Evolutionary conservation across 1,140 invertebrate genomes (phyloP).

Genomic region (Zaprionus africanus): DNA sequence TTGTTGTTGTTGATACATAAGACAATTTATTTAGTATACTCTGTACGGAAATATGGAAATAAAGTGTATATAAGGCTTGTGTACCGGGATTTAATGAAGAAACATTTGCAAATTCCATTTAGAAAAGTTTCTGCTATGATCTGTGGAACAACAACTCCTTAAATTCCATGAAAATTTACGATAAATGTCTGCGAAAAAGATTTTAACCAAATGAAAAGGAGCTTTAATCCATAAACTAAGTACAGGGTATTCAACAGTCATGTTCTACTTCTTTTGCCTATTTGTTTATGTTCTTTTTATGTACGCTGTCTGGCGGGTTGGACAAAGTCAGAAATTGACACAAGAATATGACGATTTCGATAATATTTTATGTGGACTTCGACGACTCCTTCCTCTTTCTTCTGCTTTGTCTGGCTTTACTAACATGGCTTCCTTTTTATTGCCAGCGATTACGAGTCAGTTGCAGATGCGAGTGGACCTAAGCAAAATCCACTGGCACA

Average conservation of each 20-base stretch:
- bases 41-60: background rate
- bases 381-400: conserved; percentile 25
- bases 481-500: conserved; percentile 54
- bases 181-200: too few species aligned
- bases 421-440: conserved; percentile 56
- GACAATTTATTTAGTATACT: conserved; percentile 69
- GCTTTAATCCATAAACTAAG: background rate
- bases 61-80: background rate
- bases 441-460: conserved; percentile 67
- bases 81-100: background rate
- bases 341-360: conserved; percentile 61
- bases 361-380: conserved; percentile 73
- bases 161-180: too few species aligned
- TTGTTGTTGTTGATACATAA: conserved; percentile 42
- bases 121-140: too few species aligned
- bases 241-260: background rate
- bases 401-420: conserved; percentile 29
- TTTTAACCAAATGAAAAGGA: too few species aligned
- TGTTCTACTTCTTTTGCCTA: background rate
- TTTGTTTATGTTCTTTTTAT: conserved; percentile 10
- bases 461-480: conserved; percentile 23
- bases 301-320: conserved; percentile 5
- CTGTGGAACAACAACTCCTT: too few species aligned
- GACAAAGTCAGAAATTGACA: conserved; percentile 49
- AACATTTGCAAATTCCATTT: background rate